phyloP scores from a whole-genome alignment of 1,140 invertebrate species.

The Eriocheir sinensis region DNA sequence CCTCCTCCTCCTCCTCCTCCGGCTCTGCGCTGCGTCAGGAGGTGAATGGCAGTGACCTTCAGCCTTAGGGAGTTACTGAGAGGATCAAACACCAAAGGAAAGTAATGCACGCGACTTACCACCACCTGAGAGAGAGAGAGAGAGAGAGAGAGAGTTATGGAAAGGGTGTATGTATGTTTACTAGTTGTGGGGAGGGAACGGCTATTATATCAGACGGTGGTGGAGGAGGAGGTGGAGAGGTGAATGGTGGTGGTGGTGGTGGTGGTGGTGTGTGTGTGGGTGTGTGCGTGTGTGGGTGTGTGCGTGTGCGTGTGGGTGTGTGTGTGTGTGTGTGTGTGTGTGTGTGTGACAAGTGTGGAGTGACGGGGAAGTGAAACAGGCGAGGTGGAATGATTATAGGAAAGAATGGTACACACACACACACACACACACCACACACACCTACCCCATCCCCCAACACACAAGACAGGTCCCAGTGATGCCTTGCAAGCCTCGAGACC shows the following conservation, averaged over 20 bases:
- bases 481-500: neutral
- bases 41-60: too few species aligned
- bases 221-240: too few species aligned
- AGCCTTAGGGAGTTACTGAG: too few species aligned
- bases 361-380: neutral
- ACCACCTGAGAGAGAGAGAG: constrained; percentile 35
- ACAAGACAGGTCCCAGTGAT: neutral
- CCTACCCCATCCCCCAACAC: neutral
- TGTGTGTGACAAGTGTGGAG: neutral
- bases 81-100: too few species aligned
- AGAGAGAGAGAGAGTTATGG: neutral
- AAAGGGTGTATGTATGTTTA: too few species aligned
- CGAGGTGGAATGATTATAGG: neutral
- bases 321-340: neutral
- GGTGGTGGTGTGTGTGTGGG: too few species aligned
- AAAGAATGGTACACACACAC: neutral
- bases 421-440: neutral
- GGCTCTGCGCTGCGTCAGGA: too few species aligned
- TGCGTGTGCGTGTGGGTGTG: neutral
- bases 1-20: too few species aligned
- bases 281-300: neutral
- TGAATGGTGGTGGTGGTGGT: too few species aligned
- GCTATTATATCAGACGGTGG: too few species aligned
- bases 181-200: neutral
- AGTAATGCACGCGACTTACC: too few species aligned